Evolutionary conservation across 2,888 invertebrate species (phyloP).

Genomic region (Galerucella pusilla): DNA sequence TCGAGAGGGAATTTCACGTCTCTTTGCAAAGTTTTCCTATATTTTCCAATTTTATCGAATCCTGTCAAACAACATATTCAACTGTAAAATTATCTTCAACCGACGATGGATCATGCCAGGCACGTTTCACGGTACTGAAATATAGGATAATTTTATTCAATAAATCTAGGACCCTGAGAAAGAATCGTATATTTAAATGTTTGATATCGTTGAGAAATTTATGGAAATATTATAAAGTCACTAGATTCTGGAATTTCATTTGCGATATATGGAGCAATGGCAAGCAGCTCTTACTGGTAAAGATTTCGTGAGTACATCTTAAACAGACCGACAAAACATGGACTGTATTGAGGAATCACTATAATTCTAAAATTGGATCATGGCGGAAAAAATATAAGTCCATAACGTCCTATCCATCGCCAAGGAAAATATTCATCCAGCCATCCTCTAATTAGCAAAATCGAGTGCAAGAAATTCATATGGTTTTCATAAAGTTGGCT

Average conservation of each 20-base stretch:
- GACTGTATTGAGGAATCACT: no score
- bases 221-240: conserved; percentile 28
- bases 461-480: no score
- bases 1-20: conserved; percentile 50
- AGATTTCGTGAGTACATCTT: background rate
- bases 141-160: conserved; percentile 48
- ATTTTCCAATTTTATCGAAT: conserved; percentile 53
- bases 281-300: background rate
- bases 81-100: conserved; percentile 47
- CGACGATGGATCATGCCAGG: conserved; percentile 47
- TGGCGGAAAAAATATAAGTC: no score
- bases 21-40: conserved; percentile 51
- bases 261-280: background rate
- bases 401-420: no score
- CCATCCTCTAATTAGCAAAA: no score
- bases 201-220: conserved; percentile 23
- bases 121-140: conserved; percentile 47
- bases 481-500: no score
- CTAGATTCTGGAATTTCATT: background rate
- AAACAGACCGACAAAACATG: background rate
- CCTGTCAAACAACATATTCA: conserved; percentile 52
- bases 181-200: conserved; percentile 40
- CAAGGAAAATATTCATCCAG: no score
- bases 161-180: conserved; percentile 45
- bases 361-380: no score